phyloP scores from a whole-genome alignment of 2,113 vertebrate genomes.

The Silurus glanis region DNA sequence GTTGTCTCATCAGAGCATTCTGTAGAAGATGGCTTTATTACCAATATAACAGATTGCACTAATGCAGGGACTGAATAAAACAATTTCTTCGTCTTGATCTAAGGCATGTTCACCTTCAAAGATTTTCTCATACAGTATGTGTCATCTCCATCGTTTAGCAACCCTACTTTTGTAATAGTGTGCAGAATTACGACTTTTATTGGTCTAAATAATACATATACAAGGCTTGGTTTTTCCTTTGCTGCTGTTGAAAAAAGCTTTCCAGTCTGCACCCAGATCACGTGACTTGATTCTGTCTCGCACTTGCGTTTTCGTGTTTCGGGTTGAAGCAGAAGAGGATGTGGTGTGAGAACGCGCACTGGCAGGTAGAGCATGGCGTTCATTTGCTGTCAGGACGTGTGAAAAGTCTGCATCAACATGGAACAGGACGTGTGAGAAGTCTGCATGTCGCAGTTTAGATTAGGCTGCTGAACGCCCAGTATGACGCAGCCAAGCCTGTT shows the following conservation, averaged over 20 bases:
- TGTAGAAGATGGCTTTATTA: not conserved
- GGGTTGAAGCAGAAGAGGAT: not conserved
- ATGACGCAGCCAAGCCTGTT: not conserved
- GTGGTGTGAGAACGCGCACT: not conserved
- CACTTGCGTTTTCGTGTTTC: not conserved
- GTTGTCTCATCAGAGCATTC: not conserved
- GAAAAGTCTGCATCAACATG: not conserved
- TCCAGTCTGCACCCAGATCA: constrained; percentile 22
- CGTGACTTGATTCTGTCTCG: constrained; percentile 16
- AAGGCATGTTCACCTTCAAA: not conserved
- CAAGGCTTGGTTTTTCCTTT: constrained; percentile 5
- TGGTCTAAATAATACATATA: too few relatives aligned
- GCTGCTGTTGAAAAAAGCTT: not conserved
- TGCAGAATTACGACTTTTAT: not conserved
- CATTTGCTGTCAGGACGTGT: not conserved
- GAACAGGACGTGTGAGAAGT: not conserved
- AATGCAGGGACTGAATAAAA: not conserved
- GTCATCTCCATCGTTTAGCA: not conserved
- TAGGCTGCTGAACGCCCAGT: not conserved
- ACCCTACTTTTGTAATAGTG: not conserved
- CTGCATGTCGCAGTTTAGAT: constrained; percentile 3
- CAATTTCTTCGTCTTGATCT: not conserved
- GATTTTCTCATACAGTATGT: not conserved
- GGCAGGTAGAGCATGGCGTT: not conserved
- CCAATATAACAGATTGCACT: constrained; percentile 2